Conservation (phyloP, 2,888 invertebrate genomes). For the Noctua janthina region DNA sequence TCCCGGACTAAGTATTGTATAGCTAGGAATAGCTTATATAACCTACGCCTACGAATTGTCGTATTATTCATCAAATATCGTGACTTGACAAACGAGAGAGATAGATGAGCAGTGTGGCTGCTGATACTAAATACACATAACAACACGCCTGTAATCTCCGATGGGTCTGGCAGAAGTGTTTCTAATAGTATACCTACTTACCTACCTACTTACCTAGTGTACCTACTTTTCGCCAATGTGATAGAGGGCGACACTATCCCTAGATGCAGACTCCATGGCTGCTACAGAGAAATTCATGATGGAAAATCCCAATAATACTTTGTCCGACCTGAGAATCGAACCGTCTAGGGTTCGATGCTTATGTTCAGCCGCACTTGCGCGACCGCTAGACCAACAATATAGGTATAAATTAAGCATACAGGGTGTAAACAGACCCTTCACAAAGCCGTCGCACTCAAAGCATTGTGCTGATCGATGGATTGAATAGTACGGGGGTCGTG, state of each 20-base stretch:
- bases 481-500: no score
- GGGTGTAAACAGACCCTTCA: no score
- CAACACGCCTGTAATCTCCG: not conserved
- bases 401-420: not conserved
- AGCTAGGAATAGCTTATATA: slow-evolving; percentile 18
- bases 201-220: not conserved
- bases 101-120: not conserved
- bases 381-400: not conserved
- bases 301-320: not conserved
- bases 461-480: no score
- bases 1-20: slow-evolving; percentile 24
- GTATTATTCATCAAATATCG: slow-evolving; percentile 14
- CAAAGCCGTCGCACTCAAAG: no score
- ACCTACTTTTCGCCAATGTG: not conserved
- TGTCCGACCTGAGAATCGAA: not conserved
- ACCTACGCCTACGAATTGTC: slow-evolving; percentile 21
- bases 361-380: not conserved
- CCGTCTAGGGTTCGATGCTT: not conserved
- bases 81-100: not conserved
- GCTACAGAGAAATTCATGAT: not conserved
- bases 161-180: not conserved
- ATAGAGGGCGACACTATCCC: not conserved
- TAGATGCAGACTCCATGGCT: not conserved
- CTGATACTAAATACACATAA: not conserved
- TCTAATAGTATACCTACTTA: not conserved